Base-by-base conservation (phyloP, 2,888 invertebrate species). In the Micoletzkya japonica region DNA sequence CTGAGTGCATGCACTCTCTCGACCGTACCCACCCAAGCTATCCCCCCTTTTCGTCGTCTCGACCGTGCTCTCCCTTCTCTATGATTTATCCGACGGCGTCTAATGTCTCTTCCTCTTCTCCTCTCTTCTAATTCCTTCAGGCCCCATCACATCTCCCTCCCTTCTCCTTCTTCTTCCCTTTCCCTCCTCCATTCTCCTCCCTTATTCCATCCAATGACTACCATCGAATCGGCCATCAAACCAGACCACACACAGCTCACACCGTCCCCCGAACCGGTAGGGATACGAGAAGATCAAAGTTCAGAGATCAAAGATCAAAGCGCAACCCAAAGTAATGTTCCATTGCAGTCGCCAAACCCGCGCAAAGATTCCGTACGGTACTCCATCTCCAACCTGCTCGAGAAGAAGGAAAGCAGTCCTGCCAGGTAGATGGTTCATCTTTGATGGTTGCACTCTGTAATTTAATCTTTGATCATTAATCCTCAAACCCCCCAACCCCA, bases 301-400 rank as follows among this genome's bases (percentile, higher is more conserved):
- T 50, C n/a, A 6, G 24, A n/a, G 24, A 50, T 56, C 28, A 56
- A 24, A 6, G 26, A 24, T 30, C 24, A 4, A 20, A 36, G 6
- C 7, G 59, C 10, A 4, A n/a, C 34, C 37, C 1, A 59, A 2
- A 6, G 20, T 2, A 37, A 37, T n/a, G 24, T 4, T 2, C 32
- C 39, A n/a, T 1, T 66, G 52, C 26, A 66, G 64, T 28, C 37
- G 26, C 37, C 64, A 4, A 52, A 52, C 0, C 36, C 36, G 10
- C 64, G 54, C 26, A 54, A 66, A 26, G 64, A 66, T 26, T 64
- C 63, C 57, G 49, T 58, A 14, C 49, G 63, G n/a, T 73, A 73
- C 61, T 72, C 71, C 44, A 73, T 73, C 39, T 73, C 73, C 2
- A 71, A 73, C 66, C 28, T 73, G 17, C 61, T 73, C 26, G 73